Base-by-base conservation (phyloP, 1,140 invertebrate species). In the Lamellibrachia luymesi region DNA sequence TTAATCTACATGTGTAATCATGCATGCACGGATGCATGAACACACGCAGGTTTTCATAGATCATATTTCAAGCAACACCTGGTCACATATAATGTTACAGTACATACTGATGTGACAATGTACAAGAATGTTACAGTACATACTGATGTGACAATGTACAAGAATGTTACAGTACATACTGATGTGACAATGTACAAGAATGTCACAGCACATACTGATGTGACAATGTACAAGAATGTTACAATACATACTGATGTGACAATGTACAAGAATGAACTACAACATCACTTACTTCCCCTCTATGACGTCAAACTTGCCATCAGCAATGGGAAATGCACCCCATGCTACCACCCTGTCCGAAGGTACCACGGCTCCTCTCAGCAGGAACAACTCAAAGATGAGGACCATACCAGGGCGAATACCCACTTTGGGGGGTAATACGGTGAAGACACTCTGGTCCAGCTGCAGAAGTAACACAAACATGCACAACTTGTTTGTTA, bases 311-410 rank as follows among this genome's bases (percentile, higher is more conserved):
- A 96, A 96, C 93, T 95, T 94, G 22, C 94, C 95, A 94, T 96
- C 96, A 95, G 95, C 95, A 92, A 96, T 95, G 2, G 96, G 96
- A 52, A 95, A 96, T 27, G 94, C 94, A 1, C 95, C 95, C 96
- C 96, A 96, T 25, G 94, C 95, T 2, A 96, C 95, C 8, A 96
- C 95, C 50, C 94, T 94, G 93, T 96, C 96, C 2, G 94, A 95
- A 13, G 94, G 94, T n/a, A 96, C 93, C 10, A 96, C 94, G 56
- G 95, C 94, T 13, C 96, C 96, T 38, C 95, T 92, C 38, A 96
- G 91, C 7, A 96, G 94, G 92, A 95, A 96, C n/a, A 96, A 92
- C 91, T 96, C 96, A 95, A 95, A 96, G 50, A 95, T 93, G 91
- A 96, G 52, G 7, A 95, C 94, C 95, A 96, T 96, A 27, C 95